phyloP scores from a whole-genome alignment of 2,888 invertebrate genomes.

The Isotomurus palustris region DNA sequence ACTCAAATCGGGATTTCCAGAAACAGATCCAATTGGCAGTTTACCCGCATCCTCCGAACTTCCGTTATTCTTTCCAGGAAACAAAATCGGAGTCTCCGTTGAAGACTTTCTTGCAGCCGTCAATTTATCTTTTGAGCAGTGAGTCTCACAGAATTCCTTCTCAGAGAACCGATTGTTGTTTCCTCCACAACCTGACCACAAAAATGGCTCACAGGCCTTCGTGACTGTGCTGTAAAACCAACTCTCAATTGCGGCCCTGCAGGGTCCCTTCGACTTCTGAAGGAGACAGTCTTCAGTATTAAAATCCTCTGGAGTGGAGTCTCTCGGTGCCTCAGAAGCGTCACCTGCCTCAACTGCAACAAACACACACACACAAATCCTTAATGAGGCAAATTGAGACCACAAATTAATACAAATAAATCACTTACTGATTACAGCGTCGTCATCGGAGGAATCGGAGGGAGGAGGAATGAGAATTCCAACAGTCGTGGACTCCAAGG shows the following conservation, averaged over 20 bases:
- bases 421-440: conserved; percentile 32
- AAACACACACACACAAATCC: not conserved
- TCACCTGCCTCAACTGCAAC: conserved; percentile 33
- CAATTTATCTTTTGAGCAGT: conserved; percentile 16
- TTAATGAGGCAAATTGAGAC: not conserved
- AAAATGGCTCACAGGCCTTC: conserved; percentile 49
- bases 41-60: conserved; percentile 10
- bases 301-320: conserved; percentile 35
- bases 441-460: conserved; percentile 16
- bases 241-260: conserved; percentile 47
- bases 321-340: conserved; percentile 16
- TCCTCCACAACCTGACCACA: conserved; percentile 49
- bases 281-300: conserved; percentile 43
- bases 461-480: conserved; percentile 34
- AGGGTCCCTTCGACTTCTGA: conserved; percentile 42
- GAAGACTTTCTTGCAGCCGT: not conserved
- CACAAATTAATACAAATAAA: not conserved
- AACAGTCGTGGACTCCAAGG: conserved; percentile 29
- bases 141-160: conserved; percentile 30
- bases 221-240: conserved; percentile 49
- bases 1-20: conserved; percentile 26
- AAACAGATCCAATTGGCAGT: conserved; percentile 33
- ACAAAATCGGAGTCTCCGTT: not conserved
- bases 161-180: conserved; percentile 44
- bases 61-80: not conserved